These are phyloP conservation scores for Novumbra hubbsi DNA, from an alignment of 2,797 vertebrate genomes.

Conservation along the genomic window DNA sequence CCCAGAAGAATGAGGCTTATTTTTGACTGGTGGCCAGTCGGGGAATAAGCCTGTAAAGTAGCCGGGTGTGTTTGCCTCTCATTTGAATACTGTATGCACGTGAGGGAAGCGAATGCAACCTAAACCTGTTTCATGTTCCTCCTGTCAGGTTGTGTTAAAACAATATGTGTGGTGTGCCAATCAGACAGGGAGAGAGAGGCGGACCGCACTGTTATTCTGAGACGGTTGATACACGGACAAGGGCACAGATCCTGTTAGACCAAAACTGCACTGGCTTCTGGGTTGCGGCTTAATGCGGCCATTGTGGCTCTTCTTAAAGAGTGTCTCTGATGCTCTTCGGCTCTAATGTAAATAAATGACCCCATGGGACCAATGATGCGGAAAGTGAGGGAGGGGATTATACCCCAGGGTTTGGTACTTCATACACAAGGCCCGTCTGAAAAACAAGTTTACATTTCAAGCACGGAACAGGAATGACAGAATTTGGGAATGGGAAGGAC, in stretches of 20 bases:
- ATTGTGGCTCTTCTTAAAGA: slow-evolving; percentile 75
- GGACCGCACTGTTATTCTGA: slow-evolving; percentile 51
- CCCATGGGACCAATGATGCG: slow-evolving; percentile 47
- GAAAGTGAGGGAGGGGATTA: slow-evolving; percentile 35
- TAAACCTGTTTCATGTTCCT: slow-evolving; percentile 50
- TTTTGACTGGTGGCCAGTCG: slow-evolving; percentile 72
- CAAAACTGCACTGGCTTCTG: slow-evolving; percentile 68
- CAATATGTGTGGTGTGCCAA: slow-evolving; percentile 56
- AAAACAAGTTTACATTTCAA: neutral
- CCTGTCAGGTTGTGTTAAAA: slow-evolving; percentile 51
- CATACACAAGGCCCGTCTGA: neutral
- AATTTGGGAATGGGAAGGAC: neutral
- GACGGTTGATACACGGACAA: slow-evolving; percentile 71
- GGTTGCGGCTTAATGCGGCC: slow-evolving; percentile 74
- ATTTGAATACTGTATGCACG: slow-evolving; percentile 22
- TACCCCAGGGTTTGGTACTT: neutral
- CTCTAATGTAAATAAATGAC: slow-evolving; percentile 74
- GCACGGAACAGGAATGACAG: neutral
- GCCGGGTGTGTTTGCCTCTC: slow-evolving; percentile 19
- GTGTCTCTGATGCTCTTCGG: slow-evolving; percentile 71
- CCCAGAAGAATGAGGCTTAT: slow-evolving; percentile 68
- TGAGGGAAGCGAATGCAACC: slow-evolving; percentile 31
- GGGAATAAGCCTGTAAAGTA: slow-evolving; percentile 56
- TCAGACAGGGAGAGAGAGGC: slow-evolving; percentile 41
- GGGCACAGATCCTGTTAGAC: slow-evolving; percentile 80